These are phyloP conservation scores for Denticeps clupeoides DNA, from an alignment of 2,797 vertebrate species.

Conservation along the genomic window DNA sequence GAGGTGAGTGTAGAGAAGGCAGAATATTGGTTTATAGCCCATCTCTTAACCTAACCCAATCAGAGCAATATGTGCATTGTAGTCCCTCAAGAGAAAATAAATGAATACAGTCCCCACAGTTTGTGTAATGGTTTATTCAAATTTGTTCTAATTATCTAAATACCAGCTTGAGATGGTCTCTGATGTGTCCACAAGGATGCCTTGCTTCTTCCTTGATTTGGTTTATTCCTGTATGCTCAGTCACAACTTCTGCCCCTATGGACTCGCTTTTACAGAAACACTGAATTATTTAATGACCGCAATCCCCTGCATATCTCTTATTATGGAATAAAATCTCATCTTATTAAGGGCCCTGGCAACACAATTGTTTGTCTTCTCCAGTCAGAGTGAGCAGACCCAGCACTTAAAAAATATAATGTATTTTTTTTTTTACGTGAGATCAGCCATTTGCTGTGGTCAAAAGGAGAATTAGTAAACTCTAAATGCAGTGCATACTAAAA, in stretches of 20 bases:
- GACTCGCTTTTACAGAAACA: conserved; percentile 35
- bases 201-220: neutral
- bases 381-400: too few relatives aligned
- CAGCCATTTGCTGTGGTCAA: too few relatives aligned
- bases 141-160: conserved; percentile 42
- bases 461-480: conserved; percentile 4
- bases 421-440: too few relatives aligned
- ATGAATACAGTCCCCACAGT: conserved; percentile 16
- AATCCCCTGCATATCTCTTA: conserved; percentile 44
- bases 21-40: conserved; percentile 16
- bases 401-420: too few relatives aligned
- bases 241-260: conserved; percentile 19
- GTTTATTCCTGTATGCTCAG: neutral
- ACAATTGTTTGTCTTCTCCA: conserved; percentile 25
- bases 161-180: conserved; percentile 30
- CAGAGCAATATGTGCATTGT: too few relatives aligned
- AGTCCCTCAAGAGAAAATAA: too few relatives aligned
- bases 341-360: conserved; percentile 40
- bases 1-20: conserved; percentile 16
- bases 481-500: too few relatives aligned
- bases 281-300: conserved; percentile 53
- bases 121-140: conserved; percentile 37
- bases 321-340: conserved; percentile 55
- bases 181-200: conserved; percentile 22
- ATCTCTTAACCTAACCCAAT: too few relatives aligned